A percentile compares a stretch with the other conserved stretches of the same genome.
Conservation (phyloP, 2,797 vertebrate species). For the Florisuga fusca region DNA sequence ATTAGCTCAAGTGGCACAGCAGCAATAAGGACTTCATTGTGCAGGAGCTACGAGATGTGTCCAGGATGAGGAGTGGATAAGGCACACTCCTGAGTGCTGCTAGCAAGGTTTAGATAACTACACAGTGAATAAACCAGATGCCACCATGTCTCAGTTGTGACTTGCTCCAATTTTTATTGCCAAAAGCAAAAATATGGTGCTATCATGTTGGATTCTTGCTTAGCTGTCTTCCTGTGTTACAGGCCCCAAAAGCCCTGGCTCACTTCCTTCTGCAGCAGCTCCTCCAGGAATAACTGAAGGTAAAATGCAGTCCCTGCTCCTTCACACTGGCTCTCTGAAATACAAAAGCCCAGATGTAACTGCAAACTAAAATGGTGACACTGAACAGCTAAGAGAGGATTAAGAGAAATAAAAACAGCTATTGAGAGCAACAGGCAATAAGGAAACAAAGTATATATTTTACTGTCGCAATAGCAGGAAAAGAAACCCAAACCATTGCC, state of each 20-base stretch:
- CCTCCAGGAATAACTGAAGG: neutral
- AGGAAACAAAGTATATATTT: neutral
- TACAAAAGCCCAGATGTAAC: neutral
- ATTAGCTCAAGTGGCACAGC: neutral
- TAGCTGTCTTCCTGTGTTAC: neutral
- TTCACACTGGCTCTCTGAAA: neutral
- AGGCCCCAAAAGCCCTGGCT: neutral
- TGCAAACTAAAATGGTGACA: neutral
- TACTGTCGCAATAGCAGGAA: neutral
- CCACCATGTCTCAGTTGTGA: neutral
- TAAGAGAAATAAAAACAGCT: neutral
- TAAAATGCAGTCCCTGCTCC: neutral
- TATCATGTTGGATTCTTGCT: neutral
- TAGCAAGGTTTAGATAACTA: neutral
- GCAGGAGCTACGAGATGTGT: neutral
- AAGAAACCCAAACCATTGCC: neutral
- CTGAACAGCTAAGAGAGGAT: rapidly evolving
- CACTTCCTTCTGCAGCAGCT: neutral
- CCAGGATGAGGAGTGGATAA: neutral
- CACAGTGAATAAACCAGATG: neutral
- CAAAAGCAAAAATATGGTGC: neutral
- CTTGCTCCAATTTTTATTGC: neutral
- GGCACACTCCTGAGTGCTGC: neutral
- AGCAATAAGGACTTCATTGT: neutral
- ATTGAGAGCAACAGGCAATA: neutral